phyloP scores from a whole-genome alignment of 30 jellyfish, hydroid and myxozoan species.

The Pelagia noctiluca region DNA sequence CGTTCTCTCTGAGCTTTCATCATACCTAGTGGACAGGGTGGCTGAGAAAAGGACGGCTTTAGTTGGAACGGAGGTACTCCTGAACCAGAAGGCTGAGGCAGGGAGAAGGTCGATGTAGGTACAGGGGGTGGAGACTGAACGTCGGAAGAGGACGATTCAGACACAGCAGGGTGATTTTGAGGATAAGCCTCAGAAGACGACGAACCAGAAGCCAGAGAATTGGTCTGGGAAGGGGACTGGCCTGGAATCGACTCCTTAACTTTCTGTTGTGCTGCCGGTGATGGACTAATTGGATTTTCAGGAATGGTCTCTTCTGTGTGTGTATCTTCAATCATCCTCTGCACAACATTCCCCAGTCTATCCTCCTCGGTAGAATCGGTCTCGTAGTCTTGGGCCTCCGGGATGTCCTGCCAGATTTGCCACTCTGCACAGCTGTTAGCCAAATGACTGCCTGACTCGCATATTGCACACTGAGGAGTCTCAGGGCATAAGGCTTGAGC shows the following conservation, averaged over 20 bases:
- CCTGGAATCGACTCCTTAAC: too few relatives aligned
- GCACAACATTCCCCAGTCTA: too few relatives aligned
- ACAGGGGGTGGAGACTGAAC: neutral
- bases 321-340: neutral
- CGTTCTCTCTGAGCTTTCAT: neutral
- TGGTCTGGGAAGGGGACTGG: too few relatives aligned
- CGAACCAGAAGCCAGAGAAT: neutral
- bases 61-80: neutral
- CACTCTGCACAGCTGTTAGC: neutral
- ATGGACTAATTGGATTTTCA: neutral
- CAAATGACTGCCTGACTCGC: neutral
- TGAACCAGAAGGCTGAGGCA: neutral
- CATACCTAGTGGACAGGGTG: neutral
- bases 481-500: neutral
- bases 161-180: too few relatives aligned
- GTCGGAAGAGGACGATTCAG: neutral
- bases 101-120: neutral
- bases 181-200: neutral
- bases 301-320: neutral
- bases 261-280: neutral
- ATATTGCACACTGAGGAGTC: neutral
- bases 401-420: too few relatives aligned
- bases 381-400: too few relatives aligned
- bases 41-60: neutral
- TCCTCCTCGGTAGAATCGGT: too few relatives aligned